Evolutionary conservation across 2,888 invertebrate species (phyloP), one percentile per base, ranked within the genome.

Genomic region (Luffia ferchaultella): DNA sequence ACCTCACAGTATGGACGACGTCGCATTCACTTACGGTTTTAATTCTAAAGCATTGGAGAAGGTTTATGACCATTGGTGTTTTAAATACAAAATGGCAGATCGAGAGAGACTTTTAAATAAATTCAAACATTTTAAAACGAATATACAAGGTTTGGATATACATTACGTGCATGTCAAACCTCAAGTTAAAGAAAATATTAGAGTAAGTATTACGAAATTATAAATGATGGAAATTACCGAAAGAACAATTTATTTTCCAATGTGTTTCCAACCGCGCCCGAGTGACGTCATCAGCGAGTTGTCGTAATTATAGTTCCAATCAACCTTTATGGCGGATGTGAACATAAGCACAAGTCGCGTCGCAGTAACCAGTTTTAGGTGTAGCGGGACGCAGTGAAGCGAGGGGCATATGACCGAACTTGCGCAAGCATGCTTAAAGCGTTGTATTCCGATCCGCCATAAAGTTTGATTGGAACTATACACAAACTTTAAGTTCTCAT

Each of bases 11-110:
- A 57, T 88, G 16, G 89, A 91, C 68, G 88, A 87, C 45, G 76
- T 85, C 0, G 86, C 86, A 1, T 95, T 94, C 76, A 85, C 89
- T 49, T 96, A 96, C 63, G 97, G 97, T 0, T 88, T 95, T 57
- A 90, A 93, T 60, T 78, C 89, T 0, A 86, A 89, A 1, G 87
- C 87, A 17, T 72, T 95, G 17, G 76, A 85, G 12, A 85, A 87
- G 48, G 76, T 95, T 20, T 73, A 92, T 19, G 78, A 89, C 1
- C 89, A 93, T 65, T 97, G 97, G 97, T 86, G 85, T 18, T 88
- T 88, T 30, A 84, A 88, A 42, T 96, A 93, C 65, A 85, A 90
- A 53, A 68, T 76, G 42, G 66, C 65, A 41, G 76, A 88, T 48
- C 85, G 90, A 9, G 88, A 90, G 60, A 70, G 73, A 15, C 84